Percentiles rank a stretch among this genome's conserved stretches.
Conservation (phyloP, 2,113 vertebrate genomes). For the Brienomyrus longianalis region DNA sequence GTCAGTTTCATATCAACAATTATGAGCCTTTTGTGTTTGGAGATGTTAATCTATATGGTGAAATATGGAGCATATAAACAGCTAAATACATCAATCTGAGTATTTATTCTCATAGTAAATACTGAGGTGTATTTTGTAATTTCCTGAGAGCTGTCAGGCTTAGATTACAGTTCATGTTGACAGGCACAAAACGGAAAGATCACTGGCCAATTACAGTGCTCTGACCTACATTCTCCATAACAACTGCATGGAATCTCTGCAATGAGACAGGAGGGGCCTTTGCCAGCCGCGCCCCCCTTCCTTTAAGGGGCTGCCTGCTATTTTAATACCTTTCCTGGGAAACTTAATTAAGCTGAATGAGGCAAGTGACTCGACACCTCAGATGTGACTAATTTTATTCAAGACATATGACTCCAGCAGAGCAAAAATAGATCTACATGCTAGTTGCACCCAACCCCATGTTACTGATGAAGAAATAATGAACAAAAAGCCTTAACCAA, state of each 20-base stretch:
- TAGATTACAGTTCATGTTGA: background rate
- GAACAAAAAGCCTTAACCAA: background rate
- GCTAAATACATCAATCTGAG: background rate
- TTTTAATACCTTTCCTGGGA: conserved; percentile 28
- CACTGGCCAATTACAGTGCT: background rate
- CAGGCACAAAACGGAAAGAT: background rate
- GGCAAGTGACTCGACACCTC: conserved; percentile 33
- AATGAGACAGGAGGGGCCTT: conserved; percentile 16
- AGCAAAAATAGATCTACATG: conserved; percentile 25
- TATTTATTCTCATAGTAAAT: background rate
- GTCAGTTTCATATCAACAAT: background rate
- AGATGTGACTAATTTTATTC: conserved; percentile 40
- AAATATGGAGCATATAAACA: background rate
- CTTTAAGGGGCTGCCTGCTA: conserved; percentile 16
- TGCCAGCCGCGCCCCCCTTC: conserved; percentile 24
- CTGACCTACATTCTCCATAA: conserved; percentile 36
- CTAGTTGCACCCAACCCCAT: background rate
- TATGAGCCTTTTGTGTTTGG: background rate
- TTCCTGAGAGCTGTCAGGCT: background rate
- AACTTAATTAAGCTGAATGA: conserved; percentile 51
- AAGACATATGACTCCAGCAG: conserved; percentile 14
- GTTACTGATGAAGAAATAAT: background rate
- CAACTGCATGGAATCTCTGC: conserved; percentile 38
- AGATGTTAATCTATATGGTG: background rate
- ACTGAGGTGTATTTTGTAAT: background rate